Percentiles rank a stretch among this genome's conserved stretches.
Conservation (phyloP, 2,888 invertebrate species). For the Erannis defoliaria region DNA sequence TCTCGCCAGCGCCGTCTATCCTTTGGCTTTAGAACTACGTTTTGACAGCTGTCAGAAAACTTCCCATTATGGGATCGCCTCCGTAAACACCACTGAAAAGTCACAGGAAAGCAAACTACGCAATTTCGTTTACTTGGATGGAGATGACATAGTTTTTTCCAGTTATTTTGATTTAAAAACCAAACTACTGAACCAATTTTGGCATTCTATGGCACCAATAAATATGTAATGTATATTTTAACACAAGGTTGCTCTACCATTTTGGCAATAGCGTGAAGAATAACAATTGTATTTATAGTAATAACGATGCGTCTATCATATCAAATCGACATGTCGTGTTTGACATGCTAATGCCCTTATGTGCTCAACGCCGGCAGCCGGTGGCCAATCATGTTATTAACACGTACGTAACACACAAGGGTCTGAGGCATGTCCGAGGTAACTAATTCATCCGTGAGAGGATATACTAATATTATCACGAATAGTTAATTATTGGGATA, state of each 20-base stretch:
- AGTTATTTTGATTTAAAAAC: too few relatives aligned
- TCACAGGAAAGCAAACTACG: too few relatives aligned
- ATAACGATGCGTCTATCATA: slow-evolving; percentile 26
- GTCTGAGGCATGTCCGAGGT: slow-evolving; percentile 35
- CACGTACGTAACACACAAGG: too few relatives aligned
- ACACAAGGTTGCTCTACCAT: slow-evolving; percentile 32
- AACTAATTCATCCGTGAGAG: slow-evolving; percentile 39
- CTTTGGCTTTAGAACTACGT: too few relatives aligned
- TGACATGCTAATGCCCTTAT: slow-evolving; percentile 31
- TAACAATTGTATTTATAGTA: slow-evolving; percentile 17
- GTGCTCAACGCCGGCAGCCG: slow-evolving; percentile 40
- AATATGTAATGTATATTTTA: neutral
- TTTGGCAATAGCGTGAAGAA: slow-evolving; percentile 41
- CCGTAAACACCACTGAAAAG: too few relatives aligned
- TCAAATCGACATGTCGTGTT: slow-evolving; percentile 20
- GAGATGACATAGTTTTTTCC: too few relatives aligned
- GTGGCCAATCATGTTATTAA: slow-evolving; percentile 74
- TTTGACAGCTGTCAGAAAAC: too few relatives aligned
- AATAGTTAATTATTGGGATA: neutral
- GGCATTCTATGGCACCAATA: too few relatives aligned
- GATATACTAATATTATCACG: neutral
- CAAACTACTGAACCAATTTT: too few relatives aligned
- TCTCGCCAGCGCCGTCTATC: too few relatives aligned
- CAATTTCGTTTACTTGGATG: too few relatives aligned
- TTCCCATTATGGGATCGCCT: too few relatives aligned